phyloP scores from a whole-genome alignment of 2,113 vertebrate genomes.

The Pionites leucogaster region DNA sequence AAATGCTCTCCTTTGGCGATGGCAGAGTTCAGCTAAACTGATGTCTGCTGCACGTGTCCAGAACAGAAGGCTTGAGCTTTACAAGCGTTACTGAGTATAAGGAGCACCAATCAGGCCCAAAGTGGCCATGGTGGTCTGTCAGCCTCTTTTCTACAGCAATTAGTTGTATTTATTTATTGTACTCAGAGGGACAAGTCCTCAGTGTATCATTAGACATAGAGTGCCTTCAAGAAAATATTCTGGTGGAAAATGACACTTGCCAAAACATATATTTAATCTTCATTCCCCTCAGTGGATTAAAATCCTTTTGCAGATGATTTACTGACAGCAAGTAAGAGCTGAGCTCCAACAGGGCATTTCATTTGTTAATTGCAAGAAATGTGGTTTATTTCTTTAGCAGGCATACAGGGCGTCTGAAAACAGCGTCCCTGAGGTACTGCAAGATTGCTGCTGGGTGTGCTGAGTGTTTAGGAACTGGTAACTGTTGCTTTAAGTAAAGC shows the following conservation, averaged over 20 bases:
- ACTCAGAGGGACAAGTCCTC: neutral
- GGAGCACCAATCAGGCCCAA: neutral
- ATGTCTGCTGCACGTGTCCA: neutral
- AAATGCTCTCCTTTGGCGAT: neutral
- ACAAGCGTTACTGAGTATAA: neutral
- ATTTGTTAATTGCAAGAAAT: conserved; percentile 46
- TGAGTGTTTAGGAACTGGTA: neutral
- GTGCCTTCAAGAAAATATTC: conserved; percentile 37
- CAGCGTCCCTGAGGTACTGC: neutral
- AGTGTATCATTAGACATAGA: neutral
- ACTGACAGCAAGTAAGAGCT: neutral
- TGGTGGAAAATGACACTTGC: neutral
- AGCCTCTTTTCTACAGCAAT: neutral
- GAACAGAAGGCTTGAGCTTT: neutral
- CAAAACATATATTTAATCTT: conserved; percentile 23
- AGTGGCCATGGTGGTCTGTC: neutral
- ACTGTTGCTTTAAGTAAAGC: neutral
- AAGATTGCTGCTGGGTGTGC: neutral
- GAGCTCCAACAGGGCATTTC: neutral
- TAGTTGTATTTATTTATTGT: conserved; percentile 52
- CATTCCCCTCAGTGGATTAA: neutral
- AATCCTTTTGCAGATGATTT: conserved; percentile 25
- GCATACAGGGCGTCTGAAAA: neutral
- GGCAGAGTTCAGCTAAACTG: neutral
- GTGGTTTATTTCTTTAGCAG: conserved; percentile 39